Evolutionary conservation across 1,140 invertebrate genomes (phyloP), one percentile per base, ranked within the genome.

Genomic region (Neomicropteryx cornuta): DNA sequence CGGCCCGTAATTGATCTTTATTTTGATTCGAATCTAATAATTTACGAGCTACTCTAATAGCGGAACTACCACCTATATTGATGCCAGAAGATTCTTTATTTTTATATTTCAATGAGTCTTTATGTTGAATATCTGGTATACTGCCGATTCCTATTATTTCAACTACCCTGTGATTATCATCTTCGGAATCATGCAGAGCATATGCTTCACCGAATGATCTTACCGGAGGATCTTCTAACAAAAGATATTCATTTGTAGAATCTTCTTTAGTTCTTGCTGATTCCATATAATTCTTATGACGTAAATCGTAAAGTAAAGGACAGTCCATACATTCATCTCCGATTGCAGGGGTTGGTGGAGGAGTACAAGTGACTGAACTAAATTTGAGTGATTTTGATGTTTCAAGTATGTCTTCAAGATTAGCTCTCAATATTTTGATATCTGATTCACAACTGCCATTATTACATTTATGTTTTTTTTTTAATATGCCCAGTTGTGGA

Each of bases 401-500:
- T 13, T 56, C 53, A 0, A 58, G 52, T 8, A 56, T 45, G 24
- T 44, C 45, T 18, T 49, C 54, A 34, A 46, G 36, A 10, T 41
- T 42, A 1, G 54, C 48, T 35, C 48, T 56, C 32, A 53, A 46
- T 18, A 44, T 39, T 37, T 53, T 54, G 8, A 38, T 30, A 40
- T 40, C 39, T 11, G 50, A 48, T 14, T 52, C 50, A 11, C 48
- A 48, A 5, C 23, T 14, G 4, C 34, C 43, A 20, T 27, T 44
- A 36, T 52, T 54, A 1, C 57, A 48, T 40, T 63, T n/a, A n/a
- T n/a, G n/a, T n/a, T n/a, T n/a, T n/a, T n/a, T n/a, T n/a, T n/a
- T 62, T n/a, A 68, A 39, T 20, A 68, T 58, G 1, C 62, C 61
- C 10, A 62, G 46, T 1, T 60, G 56, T 1, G 63, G 62, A 37